These are phyloP conservation scores for Philopotamus ludificatus DNA, from an alignment of 1,140 invertebrate genomes.

Conservation along the genomic window DNA sequence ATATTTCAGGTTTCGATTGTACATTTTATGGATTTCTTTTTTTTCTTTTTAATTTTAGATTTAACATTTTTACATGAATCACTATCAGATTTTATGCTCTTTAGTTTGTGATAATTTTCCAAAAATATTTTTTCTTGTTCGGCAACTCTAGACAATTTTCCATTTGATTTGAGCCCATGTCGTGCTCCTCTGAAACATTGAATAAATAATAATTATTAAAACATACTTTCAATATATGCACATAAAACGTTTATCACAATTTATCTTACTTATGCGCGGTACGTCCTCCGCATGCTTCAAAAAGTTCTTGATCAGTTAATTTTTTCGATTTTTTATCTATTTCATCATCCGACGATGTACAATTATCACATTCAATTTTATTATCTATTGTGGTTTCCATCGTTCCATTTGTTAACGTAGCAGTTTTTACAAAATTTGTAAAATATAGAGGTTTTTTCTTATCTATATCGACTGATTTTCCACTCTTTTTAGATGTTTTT, in stretches of 20 bases:
- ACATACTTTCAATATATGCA: background rate
- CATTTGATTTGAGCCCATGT: slow-evolving; percentile 22
- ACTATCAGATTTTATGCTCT: background rate
- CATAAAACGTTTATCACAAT: background rate
- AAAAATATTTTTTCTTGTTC: slow-evolving; percentile 11
- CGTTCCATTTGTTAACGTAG: slow-evolving; percentile 28
- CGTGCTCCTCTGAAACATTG: slow-evolving; percentile 6
- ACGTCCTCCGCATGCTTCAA: slow-evolving; percentile 72
- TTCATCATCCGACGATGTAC: background rate
- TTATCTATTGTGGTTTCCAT: slow-evolving; percentile 43
- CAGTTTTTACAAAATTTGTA: slow-evolving; percentile 9
- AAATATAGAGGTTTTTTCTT: slow-evolving; percentile 12
- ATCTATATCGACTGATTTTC: background rate
- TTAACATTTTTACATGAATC: no score
- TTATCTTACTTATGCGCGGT: slow-evolving; percentile 79
- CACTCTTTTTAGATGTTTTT: background rate
- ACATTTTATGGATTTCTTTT: no score
- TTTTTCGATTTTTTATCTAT: slow-evolving; percentile 41
- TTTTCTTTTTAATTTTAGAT: no score
- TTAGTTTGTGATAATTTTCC: background rate
- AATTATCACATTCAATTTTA: slow-evolving; percentile 35
- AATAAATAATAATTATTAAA: background rate
- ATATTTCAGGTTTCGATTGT: no score
- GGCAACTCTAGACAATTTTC: slow-evolving; percentile 13
- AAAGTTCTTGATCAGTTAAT: slow-evolving; percentile 76